A percentile compares a stretch with the other conserved stretches of the same genome.
Conservation (phyloP, 2,888 invertebrate genomes). For the Megamerina dolium region DNA sequence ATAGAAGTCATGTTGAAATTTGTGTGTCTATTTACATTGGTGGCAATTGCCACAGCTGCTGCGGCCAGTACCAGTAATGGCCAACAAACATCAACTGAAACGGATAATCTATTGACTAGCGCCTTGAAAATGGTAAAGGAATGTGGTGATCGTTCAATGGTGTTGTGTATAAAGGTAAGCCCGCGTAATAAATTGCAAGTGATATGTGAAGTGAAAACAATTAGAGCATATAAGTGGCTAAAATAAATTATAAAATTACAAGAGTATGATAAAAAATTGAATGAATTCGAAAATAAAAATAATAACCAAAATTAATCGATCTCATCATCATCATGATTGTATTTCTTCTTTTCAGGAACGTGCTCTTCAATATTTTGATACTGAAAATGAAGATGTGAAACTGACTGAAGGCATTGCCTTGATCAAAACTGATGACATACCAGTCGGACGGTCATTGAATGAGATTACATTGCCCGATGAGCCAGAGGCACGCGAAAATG, state of each 20-base stretch:
- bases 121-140: slow-evolving; percentile 65
- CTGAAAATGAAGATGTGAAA: slow-evolving; percentile 55
- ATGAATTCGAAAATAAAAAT: background rate
- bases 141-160: slow-evolving; percentile 63
- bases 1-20: slow-evolving; percentile 51
- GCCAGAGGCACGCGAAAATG: slow-evolving; percentile 64
- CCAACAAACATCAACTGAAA: slow-evolving; percentile 42
- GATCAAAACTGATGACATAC: slow-evolving; percentile 54
- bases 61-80: slow-evolving; percentile 40
- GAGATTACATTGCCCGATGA: slow-evolving; percentile 66
- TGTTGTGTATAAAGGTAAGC: slow-evolving; percentile 67
- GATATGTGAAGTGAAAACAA: background rate
- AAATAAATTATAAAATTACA: slow-evolving; percentile 1
- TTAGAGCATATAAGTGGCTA: background rate
- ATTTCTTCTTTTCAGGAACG: slow-evolving; percentile 55
- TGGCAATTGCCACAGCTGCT: slow-evolving; percentile 51
- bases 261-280: background rate
- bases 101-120: slow-evolving; percentile 55
- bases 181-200: slow-evolving; percentile 3
- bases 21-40: slow-evolving; percentile 49
- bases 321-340: background rate
- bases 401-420: slow-evolving; percentile 60
- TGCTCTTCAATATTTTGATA: slow-evolving; percentile 63
- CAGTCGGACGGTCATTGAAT: slow-evolving; percentile 56
- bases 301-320: background rate